Evolutionary conservation across 2,113 vertebrate species (phyloP).

Genomic region (Perognathus longimembris): DNA sequence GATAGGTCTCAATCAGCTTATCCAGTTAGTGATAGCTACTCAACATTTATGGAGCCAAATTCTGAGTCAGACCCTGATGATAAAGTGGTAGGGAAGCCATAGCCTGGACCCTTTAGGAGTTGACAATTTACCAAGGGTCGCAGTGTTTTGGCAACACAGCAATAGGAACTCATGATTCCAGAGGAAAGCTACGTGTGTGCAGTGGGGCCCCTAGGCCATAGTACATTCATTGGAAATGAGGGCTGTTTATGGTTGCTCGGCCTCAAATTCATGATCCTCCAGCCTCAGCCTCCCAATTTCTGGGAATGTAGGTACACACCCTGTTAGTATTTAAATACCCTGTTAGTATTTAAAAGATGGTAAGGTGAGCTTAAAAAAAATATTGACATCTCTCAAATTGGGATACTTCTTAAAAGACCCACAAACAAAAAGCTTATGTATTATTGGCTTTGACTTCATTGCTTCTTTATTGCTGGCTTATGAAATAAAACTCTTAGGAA

Average conservation of each 20-base stretch:
- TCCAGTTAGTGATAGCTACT: too few relatives aligned
- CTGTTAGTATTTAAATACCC: neutral
- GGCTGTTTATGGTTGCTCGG: neutral
- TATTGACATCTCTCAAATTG: too few relatives aligned
- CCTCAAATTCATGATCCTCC: neutral
- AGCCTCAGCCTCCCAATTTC: neutral
- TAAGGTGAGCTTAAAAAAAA: neutral
- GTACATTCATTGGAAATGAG: neutral
- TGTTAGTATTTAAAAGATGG: neutral
- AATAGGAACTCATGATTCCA: neutral
- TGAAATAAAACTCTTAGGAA: neutral
- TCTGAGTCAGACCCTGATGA: neutral
- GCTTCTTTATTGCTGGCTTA: neutral
- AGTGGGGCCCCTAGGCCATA: too few relatives aligned
- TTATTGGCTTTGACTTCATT: neutral
- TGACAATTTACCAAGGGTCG: neutral
- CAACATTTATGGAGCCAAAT: neutral
- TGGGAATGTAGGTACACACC: neutral
- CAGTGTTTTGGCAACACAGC: neutral
- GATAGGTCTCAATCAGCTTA: neutral
- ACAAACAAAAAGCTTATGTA: neutral
- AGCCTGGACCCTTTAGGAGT: neutral
- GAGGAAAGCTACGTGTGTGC: neutral
- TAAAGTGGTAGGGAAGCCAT: neutral
- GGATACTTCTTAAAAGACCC: too few relatives aligned